phyloP scores from a whole-genome alignment of 2,113 vertebrate species.

The Mormoops blainvillei region DNA sequence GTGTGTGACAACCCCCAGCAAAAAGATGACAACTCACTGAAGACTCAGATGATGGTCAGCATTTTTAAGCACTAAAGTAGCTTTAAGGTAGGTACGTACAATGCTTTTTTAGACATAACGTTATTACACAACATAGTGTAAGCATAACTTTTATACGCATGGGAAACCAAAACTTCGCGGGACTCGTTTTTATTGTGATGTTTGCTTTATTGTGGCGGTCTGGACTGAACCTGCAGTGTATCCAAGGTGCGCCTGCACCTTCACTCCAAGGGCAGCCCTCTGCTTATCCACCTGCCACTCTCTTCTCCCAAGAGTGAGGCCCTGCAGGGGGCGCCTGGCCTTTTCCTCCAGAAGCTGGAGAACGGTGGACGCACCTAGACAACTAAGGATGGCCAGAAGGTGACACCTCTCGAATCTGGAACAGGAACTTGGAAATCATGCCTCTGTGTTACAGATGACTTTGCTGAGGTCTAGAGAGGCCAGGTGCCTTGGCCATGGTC shows the following conservation, averaged over 20 bases:
- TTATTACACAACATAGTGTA: not conserved
- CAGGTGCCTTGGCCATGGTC: not conserved
- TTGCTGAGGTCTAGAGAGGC: not conserved
- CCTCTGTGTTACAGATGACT: not conserved
- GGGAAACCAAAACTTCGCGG: not conserved
- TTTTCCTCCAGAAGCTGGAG: not conserved
- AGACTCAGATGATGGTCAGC: too few relatives aligned
- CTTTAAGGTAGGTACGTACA: not conserved
- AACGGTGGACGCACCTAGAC: rapidly evolving
- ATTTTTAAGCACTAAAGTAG: not conserved
- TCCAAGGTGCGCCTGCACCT: not conserved
- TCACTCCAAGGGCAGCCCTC: not conserved
- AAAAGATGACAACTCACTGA: not conserved
- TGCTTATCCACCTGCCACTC: too few relatives aligned
- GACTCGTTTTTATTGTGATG: not conserved
- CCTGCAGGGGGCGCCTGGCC: rapidly evolving
- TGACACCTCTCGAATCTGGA: not conserved
- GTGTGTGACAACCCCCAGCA: not conserved
- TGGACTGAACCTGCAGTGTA: not conserved
- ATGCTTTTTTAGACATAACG: not conserved
- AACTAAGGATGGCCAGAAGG: not conserved
- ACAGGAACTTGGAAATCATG: not conserved
- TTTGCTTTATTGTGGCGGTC: not conserved
- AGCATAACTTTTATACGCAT: not conserved
- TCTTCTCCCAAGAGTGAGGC: not conserved